Percentiles rank a stretch among this genome's conserved stretches.
Evolutionary conservation across 1,140 invertebrate species (phyloP).

Genomic region (Drosophila funebris): DNA sequence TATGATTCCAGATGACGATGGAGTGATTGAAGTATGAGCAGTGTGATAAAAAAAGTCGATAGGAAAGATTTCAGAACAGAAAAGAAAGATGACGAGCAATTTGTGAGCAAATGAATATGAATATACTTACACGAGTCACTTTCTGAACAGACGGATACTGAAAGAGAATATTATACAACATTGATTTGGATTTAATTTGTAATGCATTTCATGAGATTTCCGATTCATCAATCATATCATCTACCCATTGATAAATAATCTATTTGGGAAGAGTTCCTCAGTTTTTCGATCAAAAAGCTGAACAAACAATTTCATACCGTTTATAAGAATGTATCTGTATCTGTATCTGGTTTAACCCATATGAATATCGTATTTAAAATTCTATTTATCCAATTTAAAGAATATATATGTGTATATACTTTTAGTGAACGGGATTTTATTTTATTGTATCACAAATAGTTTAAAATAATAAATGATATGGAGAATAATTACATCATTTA

Average conservation of each 20-base stretch:
- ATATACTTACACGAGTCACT: constrained; percentile 75
- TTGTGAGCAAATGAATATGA: constrained; percentile 7
- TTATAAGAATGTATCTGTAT: background rate
- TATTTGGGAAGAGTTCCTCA: constrained; percentile 1
- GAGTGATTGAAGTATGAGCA: constrained; percentile 54
- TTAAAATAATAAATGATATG: constrained; percentile 64
- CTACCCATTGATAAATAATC: background rate
- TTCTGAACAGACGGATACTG: constrained; percentile 73
- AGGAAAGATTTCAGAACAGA: constrained; percentile 46
- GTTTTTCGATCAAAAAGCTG: background rate
- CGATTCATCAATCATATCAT: background rate
- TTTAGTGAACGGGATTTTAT: constrained; percentile 59
- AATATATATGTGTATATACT: constrained; percentile 34
- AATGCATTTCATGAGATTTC: constrained; percentile 1
- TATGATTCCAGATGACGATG: constrained; percentile 55
- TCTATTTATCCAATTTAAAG: constrained; percentile 21
- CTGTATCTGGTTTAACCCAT: constrained; percentile 22
- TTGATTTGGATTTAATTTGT: constrained; percentile 27
- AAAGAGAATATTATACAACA: constrained; percentile 62
- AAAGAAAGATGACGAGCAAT: constrained; percentile 53
- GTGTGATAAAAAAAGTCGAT: constrained; percentile 52
- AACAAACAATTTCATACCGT: too few species aligned
- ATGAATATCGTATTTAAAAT: constrained; percentile 70
- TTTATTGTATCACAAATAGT: constrained; percentile 82
- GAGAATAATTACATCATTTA: constrained; percentile 56